Base-by-base conservation (phyloP, 2,113 vertebrate genomes). In the Cyprinus carpio region DNA sequence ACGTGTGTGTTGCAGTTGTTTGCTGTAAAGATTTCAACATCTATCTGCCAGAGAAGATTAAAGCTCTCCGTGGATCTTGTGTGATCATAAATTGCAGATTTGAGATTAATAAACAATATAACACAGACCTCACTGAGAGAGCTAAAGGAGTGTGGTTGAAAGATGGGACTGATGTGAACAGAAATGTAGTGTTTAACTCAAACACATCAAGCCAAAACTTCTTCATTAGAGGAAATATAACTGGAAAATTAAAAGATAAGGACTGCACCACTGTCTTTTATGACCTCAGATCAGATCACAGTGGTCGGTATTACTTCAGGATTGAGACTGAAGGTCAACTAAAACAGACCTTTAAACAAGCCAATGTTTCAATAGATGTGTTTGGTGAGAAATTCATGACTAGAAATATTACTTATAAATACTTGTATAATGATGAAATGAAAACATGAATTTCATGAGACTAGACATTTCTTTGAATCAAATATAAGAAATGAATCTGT, bases 381-480 rank as follows among this genome's bases (percentile, higher is more conserved):
- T 72, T 37, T 25, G 85, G 85, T 87, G 64, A 87, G 49, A 43
- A 13, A 13, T 13, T 49, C 46, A 49, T 13, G 46, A 49, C 4
- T 49, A 12, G 10, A 46, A 12, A 46, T 46, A 12, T 46, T 46
- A 46, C 3, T 46, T 12, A 46, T 11, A 12, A 3, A 46, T 46
- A 46, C 43, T 0, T 46, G 2, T 46, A 3, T 12, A 54, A 54
- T 18, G 15, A 6, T 54, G 4, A 54, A 54, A 54, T 54, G 4
- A 54, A 18, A 54, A 54, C 15, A 54, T 54, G 51, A 51, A 6
- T 54, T 54, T 54, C 1, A 54, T 54, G 15, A 4, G 2, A 18
- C 51, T 54, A 18, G 15, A 54, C 15, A 18, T 54, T 18, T 49
- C 46, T 49, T 49, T 6, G 37, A 43, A 9, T 43, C 9, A 43